Conservation (phyloP, 2,797 vertebrate species). For the Aselliscus stoliczkanus region DNA sequence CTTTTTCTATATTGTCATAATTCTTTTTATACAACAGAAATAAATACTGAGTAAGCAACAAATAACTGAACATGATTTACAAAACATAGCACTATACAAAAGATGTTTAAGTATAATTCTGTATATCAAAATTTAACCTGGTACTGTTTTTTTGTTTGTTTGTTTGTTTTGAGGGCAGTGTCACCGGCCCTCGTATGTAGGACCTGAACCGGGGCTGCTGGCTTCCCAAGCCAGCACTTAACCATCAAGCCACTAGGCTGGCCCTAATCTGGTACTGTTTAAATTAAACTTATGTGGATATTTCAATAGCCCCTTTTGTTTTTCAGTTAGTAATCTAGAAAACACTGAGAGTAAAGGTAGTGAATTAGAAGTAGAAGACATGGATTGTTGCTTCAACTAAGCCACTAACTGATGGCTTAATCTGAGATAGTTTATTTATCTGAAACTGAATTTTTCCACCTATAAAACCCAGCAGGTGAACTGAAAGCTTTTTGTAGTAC, state of each 20-base stretch:
- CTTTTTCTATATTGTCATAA: background rate
- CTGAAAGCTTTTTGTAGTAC: background rate
- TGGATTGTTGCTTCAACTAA: background rate
- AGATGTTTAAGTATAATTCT: background rate
- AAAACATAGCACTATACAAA: background rate
- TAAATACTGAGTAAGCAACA: background rate
- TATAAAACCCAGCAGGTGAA: background rate
- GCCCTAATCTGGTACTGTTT: background rate
- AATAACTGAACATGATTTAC: background rate
- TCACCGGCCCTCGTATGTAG: too few relatives aligned
- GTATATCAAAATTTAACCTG: background rate
- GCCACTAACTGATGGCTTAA: background rate
- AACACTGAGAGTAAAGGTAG: background rate
- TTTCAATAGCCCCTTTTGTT: background rate
- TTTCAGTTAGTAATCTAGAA: background rate
- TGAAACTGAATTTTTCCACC: constrained; percentile 34
- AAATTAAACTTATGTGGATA: background rate
- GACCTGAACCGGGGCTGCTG: too few relatives aligned
- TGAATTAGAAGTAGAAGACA: background rate
- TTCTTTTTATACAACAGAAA: background rate
- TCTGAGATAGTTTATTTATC: background rate
- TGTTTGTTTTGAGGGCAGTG: too few relatives aligned
- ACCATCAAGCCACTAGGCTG: too few relatives aligned
- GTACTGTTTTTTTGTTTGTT: too few relatives aligned
- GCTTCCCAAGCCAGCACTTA: too few relatives aligned